Evolutionary conservation across 2,113 vertebrate species (phyloP).

Genomic region (Syngnathoides biaculeatus): DNA sequence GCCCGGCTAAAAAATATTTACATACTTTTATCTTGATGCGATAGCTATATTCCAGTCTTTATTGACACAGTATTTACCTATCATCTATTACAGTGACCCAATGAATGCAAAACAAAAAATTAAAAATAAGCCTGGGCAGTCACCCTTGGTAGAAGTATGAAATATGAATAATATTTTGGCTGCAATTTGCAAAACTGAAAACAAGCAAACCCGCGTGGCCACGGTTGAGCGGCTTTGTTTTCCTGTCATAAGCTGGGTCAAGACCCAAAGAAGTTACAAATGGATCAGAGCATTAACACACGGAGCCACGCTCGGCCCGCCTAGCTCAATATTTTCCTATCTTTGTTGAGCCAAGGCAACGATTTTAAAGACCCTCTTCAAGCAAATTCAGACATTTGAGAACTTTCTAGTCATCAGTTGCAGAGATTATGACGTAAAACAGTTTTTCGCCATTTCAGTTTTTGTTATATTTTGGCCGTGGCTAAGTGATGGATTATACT

Average conservation of each 20-base stretch:
- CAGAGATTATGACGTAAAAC: too few relatives aligned
- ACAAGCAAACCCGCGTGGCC: constrained; percentile 1
- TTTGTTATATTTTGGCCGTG: too few relatives aligned
- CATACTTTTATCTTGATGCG: neutral
- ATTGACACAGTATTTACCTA: neutral
- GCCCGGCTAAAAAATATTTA: neutral
- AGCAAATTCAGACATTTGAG: too few relatives aligned
- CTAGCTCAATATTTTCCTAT: constrained; percentile 5
- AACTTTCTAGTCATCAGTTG: too few relatives aligned
- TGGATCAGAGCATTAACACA: constrained; percentile 36
- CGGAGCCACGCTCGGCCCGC: constrained; percentile 5
- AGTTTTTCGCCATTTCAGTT: too few relatives aligned
- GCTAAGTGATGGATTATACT: too few relatives aligned
- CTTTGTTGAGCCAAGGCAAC: neutral
- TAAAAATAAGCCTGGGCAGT: neutral
- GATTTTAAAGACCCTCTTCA: too few relatives aligned
- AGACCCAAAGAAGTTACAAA: constrained; percentile 40
- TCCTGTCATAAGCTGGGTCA: constrained; percentile 20
- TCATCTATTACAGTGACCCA: constrained; percentile 5
- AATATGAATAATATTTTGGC: neutral
- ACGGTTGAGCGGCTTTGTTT: constrained; percentile 20
- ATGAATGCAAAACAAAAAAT: neutral
- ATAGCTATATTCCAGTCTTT: neutral
- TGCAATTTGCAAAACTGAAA: neutral
- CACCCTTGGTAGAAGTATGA: constrained; percentile 12